phyloP scores from a whole-genome alignment of 2,888 invertebrate genomes.

The Cremastinae sp. region DNA sequence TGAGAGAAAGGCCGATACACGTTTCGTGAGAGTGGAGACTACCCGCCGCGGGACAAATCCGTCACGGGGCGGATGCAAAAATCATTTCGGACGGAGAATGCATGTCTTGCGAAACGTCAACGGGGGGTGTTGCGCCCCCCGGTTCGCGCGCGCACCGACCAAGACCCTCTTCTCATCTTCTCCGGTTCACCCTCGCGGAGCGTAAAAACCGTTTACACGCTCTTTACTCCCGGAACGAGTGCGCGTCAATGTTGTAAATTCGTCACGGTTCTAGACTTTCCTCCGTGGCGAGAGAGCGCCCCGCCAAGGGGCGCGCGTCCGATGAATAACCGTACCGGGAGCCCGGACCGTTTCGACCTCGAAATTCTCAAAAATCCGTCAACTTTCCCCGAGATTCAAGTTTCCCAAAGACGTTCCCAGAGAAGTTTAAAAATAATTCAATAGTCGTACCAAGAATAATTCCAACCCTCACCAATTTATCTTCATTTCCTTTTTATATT shows the following conservation, averaged over 20 bases:
- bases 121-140: constrained; percentile 16
- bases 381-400: no score
- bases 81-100: constrained; percentile 19
- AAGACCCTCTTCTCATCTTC: constrained; percentile 30
- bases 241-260: constrained; percentile 39
- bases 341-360: no score
- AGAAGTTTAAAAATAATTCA: no score
- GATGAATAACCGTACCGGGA: no score
- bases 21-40: constrained; percentile 39
- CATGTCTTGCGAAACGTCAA: constrained; percentile 12
- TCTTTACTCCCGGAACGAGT: constrained; percentile 56
- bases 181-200: constrained; percentile 11
- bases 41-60: constrained; percentile 47
- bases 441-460: no score
- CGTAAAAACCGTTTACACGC: constrained; percentile 62
- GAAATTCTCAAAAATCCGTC: no score
- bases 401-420: no score
- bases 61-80: constrained; percentile 51
- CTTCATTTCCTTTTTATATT: no score
- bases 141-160: not conserved
- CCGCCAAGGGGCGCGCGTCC: no score
- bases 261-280: constrained; percentile 22
- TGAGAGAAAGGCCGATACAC: constrained; percentile 25
- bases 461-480: no score
- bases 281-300: not conserved